Conservation (phyloP, 1,140 invertebrate species). For the Pseudoatta argentina region DNA sequence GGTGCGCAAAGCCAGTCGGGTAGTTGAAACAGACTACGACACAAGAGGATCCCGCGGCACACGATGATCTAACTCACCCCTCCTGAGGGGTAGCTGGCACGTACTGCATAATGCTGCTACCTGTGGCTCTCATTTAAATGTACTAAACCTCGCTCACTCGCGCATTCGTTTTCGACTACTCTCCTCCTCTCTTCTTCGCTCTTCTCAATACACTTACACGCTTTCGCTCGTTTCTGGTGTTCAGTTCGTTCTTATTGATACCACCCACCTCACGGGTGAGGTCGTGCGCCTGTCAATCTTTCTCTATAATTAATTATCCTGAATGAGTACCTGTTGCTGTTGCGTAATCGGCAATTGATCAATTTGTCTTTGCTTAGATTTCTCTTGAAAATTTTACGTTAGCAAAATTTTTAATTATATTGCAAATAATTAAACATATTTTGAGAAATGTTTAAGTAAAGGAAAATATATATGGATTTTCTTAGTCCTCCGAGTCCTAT, state of each 20-base stretch:
- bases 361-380: not conserved
- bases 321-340: conserved; percentile 70
- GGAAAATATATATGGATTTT: not conserved
- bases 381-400: not conserved
- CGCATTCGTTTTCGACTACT: conserved; percentile 50
- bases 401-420: not conserved
- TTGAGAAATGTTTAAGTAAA: not conserved
- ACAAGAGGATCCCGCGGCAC: conserved; percentile 70
- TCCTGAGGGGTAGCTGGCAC: conserved; percentile 78
- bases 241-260: conserved; percentile 66
- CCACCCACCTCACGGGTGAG: not conserved
- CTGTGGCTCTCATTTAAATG: conserved; percentile 84
- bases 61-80: conserved; percentile 81
- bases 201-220: conserved; percentile 38
- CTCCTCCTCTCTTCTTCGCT: conserved; percentile 18
- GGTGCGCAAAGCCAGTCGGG: conserved; percentile 70
- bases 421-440: not conserved
- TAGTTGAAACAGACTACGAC: conserved; percentile 73
- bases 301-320: conserved; percentile 68
- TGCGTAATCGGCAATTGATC: conserved; percentile 25
- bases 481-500: not conserved
- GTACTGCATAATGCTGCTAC: conserved; percentile 83
- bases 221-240: conserved; percentile 66
- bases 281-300: not conserved
- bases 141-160: conserved; percentile 76